Percentiles rank a stretch among this genome's conserved stretches.
phyloP scores from a whole-genome alignment of 2,797 vertebrate genomes.

The Lacerta viridis region DNA sequence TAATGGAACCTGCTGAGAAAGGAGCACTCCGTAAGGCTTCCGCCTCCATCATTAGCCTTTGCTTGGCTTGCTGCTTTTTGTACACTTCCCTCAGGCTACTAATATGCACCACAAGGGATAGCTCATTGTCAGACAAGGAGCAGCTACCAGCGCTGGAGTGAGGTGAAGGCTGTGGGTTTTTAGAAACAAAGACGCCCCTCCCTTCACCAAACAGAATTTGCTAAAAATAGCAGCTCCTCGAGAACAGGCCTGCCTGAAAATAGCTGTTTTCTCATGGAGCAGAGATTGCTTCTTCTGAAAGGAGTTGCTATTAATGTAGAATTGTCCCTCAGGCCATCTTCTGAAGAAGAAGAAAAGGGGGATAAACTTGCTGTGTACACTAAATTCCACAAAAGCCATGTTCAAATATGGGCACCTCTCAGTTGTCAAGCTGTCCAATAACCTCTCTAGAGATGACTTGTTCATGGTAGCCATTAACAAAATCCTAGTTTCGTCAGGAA shows the following conservation, averaged over 20 bases:
- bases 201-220: constrained; percentile 72
- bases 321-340: constrained; percentile 76
- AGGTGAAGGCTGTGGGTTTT: constrained; percentile 67
- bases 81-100: constrained; percentile 58
- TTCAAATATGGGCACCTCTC: constrained; percentile 45
- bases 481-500: constrained; percentile 25
- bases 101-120: constrained; percentile 42
- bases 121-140: constrained; percentile 37
- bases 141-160: constrained; percentile 65
- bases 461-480: constrained; percentile 2
- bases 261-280: constrained; percentile 76
- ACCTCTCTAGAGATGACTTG: constrained; percentile 13
- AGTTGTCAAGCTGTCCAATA: constrained; percentile 54
- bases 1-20: constrained; percentile 61
- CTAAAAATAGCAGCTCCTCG: constrained; percentile 78
- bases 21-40: constrained; percentile 55
- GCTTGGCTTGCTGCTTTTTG: constrained; percentile 62
- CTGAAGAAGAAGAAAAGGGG: constrained; percentile 52
- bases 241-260: constrained; percentile 78
- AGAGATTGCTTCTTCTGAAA: constrained; percentile 76
- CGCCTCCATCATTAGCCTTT: constrained; percentile 60
- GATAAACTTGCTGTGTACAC: constrained; percentile 53
- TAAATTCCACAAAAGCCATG: constrained; percentile 55
- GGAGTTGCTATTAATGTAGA: constrained; percentile 78
- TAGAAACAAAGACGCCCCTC: constrained; percentile 68